Evolutionary conservation across 2,113 vertebrate species (phyloP), one percentile per base, ranked within the genome.

Genomic region (Rynchops niger): DNA sequence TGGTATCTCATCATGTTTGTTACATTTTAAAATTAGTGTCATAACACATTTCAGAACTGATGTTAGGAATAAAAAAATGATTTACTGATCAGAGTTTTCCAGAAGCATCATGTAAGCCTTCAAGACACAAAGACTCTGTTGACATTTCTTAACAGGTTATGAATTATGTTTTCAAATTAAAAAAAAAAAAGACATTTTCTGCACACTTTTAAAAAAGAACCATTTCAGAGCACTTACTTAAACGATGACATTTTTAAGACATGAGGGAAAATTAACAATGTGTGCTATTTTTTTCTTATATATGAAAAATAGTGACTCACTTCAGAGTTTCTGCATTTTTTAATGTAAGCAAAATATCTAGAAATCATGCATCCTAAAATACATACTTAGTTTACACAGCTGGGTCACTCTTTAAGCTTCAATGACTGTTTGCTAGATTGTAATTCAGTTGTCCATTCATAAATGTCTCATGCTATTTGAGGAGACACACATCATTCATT

Each of bases 381-480:
- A 74, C 87, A 58, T 38, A 14, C 32, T 40, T 40, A 45, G 79
- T 90, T 88, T 74, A 69, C 45, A 56, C 45, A 85, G 12, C 58
- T 82, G 21, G 7, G n/a, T 79, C 49, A 73, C 22, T 67, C 27
- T 69, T 65, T 42, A 74, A 29, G 13, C 45, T 74, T 90, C 83
- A 56, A 1, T 58, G 34, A n/a, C 5, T 85, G 9, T 55, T 82
- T 85, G 32, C 30, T 66, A 34, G 19, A 65, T 3, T 0, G 0
- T 70, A 78, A 85, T 38, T 82, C 55, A 62, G 50, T 85, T 92
- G n/a, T 30, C 30, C 50, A 74, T 82, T 85, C 65, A 90, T 74
- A 90, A 88, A 52, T 43, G 10, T 38, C 20, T 65, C n/a, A 56
- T 29, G 36, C 4, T 85, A 16, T 42, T 40, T 70, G n/a, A 85